phyloP scores from a whole-genome alignment of 2,888 invertebrate species.

The Heliconius charithonia region DNA sequence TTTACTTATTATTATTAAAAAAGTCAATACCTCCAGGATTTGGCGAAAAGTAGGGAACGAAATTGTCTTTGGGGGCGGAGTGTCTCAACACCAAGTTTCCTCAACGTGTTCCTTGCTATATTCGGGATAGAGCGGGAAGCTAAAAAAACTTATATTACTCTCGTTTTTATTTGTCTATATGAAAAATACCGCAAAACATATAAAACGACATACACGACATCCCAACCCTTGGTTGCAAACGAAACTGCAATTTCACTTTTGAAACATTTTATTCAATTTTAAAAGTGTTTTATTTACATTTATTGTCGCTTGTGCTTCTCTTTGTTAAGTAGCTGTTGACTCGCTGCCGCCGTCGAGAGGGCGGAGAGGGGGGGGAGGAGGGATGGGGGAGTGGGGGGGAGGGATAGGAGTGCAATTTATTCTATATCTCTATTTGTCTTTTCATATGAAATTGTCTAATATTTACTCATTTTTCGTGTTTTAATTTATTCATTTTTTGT shows the following conservation, averaged over 20 bases:
- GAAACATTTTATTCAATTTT: slow-evolving; percentile 35
- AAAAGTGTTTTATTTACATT: slow-evolving; percentile 32
- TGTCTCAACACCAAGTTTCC: too few species aligned
- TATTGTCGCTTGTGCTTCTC: slow-evolving; percentile 19
- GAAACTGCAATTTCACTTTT: slow-evolving; percentile 33
- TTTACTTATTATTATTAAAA: too few species aligned
- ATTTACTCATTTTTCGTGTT: background rate
- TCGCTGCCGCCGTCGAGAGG: slow-evolving; percentile 1
- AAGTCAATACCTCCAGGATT: too few species aligned
- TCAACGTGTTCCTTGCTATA: too few species aligned
- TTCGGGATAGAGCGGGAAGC: too few species aligned
- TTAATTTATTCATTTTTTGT: background rate
- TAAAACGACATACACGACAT: too few species aligned
- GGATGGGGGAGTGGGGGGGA: too few species aligned
- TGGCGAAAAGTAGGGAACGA: too few species aligned
- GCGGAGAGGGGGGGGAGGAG: slow-evolving; percentile 4
- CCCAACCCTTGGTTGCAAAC: background rate
- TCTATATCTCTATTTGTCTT: background rate
- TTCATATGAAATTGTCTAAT: slow-evolving; percentile 6
- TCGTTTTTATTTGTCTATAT: too few species aligned
- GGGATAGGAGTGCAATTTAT: background rate
- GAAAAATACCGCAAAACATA: too few species aligned
- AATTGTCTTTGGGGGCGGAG: too few species aligned
- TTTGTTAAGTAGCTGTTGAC: slow-evolving; percentile 27
- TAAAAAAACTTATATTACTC: too few species aligned